phyloP scores from a whole-genome alignment of 2,888 invertebrate genomes.

The Xanthorhoe spadicearia region DNA sequence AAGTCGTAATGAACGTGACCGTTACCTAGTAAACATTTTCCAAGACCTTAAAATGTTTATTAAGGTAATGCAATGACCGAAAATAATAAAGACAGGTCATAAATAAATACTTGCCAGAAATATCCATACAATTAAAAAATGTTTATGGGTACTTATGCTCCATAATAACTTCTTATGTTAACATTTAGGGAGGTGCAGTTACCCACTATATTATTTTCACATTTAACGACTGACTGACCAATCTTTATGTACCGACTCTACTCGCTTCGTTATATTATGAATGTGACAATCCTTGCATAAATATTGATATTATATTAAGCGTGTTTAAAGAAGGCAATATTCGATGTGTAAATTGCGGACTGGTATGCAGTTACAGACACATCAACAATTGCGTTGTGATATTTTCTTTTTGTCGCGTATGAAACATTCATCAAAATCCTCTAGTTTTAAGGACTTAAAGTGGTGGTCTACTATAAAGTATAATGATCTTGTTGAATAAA shows the following conservation, averaged over 20 bases:
- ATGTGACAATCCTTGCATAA: slow-evolving; percentile 27
- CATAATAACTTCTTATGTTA: slow-evolving; percentile 17
- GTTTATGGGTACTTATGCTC: slow-evolving; percentile 10
- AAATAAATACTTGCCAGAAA: slow-evolving; percentile 8
- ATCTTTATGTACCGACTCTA: slow-evolving; percentile 14
- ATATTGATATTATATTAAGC: too few species aligned
- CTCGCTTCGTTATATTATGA: slow-evolving; percentile 19
- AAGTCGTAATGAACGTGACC: slow-evolving; percentile 17
- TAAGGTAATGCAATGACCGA: too few species aligned
- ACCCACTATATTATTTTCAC: slow-evolving; percentile 24
- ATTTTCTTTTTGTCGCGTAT: not conserved
- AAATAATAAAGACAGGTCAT: slow-evolving; percentile 4
- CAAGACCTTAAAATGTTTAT: too few species aligned
- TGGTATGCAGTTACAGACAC: not conserved
- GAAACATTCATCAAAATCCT: too few species aligned
- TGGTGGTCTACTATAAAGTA: too few species aligned
- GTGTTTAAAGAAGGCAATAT: slow-evolving; percentile 5
- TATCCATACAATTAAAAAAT: slow-evolving; percentile 10
- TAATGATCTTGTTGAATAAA: too few species aligned
- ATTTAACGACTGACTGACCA: slow-evolving; percentile 30
- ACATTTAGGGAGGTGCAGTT: slow-evolving; percentile 15
- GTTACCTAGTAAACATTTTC: too few species aligned
- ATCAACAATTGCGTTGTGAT: not conserved
- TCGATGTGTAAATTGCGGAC: not conserved
- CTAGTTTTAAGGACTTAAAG: too few species aligned